A percentile compares a stretch with the other conserved stretches of the same genome.
These are phyloP conservation scores for Eubucco bourcierii DNA, from an alignment of 2,113 vertebrate species.

Conservation along the genomic window DNA sequence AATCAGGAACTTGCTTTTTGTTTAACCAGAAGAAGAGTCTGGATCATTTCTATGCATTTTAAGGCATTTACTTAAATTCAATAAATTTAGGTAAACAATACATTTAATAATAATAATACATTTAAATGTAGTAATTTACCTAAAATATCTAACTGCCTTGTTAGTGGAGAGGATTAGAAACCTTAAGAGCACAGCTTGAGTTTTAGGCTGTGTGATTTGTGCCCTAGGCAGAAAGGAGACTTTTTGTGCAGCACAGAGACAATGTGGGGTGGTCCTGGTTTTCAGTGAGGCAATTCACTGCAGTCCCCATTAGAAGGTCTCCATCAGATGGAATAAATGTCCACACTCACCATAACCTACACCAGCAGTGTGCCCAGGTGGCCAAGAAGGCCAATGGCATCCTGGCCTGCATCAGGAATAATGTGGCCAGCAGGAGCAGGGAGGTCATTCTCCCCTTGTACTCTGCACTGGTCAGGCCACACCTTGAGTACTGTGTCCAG, in stretches of 20 bases:
- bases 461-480: too few relatives aligned
- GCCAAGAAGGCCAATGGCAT: too few relatives aligned
- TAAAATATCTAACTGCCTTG: not conserved
- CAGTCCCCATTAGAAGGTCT: not conserved
- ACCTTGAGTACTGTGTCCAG: too few relatives aligned
- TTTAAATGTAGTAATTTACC: not conserved
- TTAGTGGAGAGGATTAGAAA: not conserved
- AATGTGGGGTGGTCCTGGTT: not conserved
- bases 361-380: too few relatives aligned
- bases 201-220: accelerated
- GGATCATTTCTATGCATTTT: not conserved
- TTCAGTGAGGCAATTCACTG: not conserved
- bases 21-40: not conserved
- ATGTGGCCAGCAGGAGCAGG: too few relatives aligned
- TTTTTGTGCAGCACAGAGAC: not conserved
- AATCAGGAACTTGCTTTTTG: not conserved
- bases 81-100: too few relatives aligned
- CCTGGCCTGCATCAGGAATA: too few relatives aligned
- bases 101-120: too few relatives aligned
- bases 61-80: not conserved
- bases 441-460: too few relatives aligned
- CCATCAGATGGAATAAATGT: not conserved
- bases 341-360: not conserved
- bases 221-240: not conserved
- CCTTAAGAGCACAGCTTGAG: not conserved